A percentile compares a stretch with the other conserved stretches of the same genome.
Conservation (phyloP, 1,140 invertebrate species). For the Zaprionus inermis region DNA sequence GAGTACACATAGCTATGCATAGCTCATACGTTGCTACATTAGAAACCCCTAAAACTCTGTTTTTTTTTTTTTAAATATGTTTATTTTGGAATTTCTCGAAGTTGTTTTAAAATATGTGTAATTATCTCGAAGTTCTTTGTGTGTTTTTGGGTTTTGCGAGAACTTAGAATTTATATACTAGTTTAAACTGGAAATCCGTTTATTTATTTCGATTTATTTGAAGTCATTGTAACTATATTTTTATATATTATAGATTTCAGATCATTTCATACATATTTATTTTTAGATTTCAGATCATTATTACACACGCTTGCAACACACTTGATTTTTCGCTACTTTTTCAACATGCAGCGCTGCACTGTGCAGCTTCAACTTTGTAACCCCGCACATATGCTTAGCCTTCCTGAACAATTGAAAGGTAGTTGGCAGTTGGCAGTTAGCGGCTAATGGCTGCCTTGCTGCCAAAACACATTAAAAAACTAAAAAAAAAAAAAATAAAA, state of each 20-base stretch:
- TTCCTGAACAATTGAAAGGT: conserved; percentile 43
- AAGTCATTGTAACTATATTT: too few relatives aligned
- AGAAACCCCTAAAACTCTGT: not conserved
- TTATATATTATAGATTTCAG: too few relatives aligned
- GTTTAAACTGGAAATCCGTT: too few relatives aligned
- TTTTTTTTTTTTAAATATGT: too few relatives aligned
- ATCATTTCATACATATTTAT: too few relatives aligned
- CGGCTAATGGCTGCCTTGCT: conserved; percentile 39
- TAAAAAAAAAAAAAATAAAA: conserved; percentile 8
- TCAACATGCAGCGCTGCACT: conserved; percentile 5
- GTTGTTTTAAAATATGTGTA: too few relatives aligned
- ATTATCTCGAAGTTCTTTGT: too few relatives aligned
- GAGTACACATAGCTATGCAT: not conserved
- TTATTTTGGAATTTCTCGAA: too few relatives aligned
- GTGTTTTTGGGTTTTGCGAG: too few relatives aligned
- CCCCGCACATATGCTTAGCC: conserved; percentile 39
- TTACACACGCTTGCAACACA: not conserved
- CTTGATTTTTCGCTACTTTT: not conserved
- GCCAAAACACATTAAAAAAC: conserved; percentile 41
- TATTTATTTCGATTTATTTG: too few relatives aligned
- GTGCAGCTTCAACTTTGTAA: conserved; percentile 40
- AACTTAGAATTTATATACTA: too few relatives aligned
- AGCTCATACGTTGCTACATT: not conserved
- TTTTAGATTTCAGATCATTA: too few relatives aligned
- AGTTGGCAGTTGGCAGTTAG: conserved; percentile 25